Base-by-base conservation (phyloP, 2,888 invertebrate species). In the Capitulum mitella region DNA sequence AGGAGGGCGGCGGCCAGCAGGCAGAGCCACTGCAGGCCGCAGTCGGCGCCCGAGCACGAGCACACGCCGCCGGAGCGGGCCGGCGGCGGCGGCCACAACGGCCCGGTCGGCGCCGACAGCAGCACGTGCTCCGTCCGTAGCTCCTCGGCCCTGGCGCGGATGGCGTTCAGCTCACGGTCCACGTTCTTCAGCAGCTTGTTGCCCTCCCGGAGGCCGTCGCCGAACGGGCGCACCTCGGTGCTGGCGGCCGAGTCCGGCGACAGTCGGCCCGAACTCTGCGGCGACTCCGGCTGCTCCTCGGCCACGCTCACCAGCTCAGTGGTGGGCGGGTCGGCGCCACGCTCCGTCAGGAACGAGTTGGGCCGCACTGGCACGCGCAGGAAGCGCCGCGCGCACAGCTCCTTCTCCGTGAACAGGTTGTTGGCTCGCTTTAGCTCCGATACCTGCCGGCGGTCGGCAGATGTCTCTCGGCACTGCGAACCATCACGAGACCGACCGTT, bases 391-490 rank as follows among this genome's bases (percentile, higher is more conserved):
- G 75, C 46, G 46, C 19, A 46, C 75, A 75, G 46, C 75, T 75
- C 75, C 43, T 75, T 75, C n/a, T 75, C 75, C n/a, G 75, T n/a
- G 75, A 40, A 75, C 29, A 75, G n/a, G n/a, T 29, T 29, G 75
- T 75, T 75, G 46, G 29, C 46, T 3, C 75, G 75, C 75, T 75
- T 75, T 19, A 75, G 46, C 46, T 75, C 75, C 14, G 43, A 1
- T 14, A 75, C 26, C 75, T 75, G 75, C 3, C 10, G 12, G 0
- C 34, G 14, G 16, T 51, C 22, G 22, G 22, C 8, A 22, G n/a
- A n/a, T n/a, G n/a, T n/a, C n/a, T n/a, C n/a, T n/a, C n/a, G n/a
- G n/a, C n/a, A n/a, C n/a, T n/a, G n/a, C n/a, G n/a, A n/a, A n/a
- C n/a, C n/a, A n/a, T n/a, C n/a, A n/a, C n/a, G n/a, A n/a, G n/a